Percentiles rank a stretch among this genome's conserved stretches.
phyloP scores from a whole-genome alignment of 2,113 vertebrate species.

The Chionodraco myersi region DNA sequence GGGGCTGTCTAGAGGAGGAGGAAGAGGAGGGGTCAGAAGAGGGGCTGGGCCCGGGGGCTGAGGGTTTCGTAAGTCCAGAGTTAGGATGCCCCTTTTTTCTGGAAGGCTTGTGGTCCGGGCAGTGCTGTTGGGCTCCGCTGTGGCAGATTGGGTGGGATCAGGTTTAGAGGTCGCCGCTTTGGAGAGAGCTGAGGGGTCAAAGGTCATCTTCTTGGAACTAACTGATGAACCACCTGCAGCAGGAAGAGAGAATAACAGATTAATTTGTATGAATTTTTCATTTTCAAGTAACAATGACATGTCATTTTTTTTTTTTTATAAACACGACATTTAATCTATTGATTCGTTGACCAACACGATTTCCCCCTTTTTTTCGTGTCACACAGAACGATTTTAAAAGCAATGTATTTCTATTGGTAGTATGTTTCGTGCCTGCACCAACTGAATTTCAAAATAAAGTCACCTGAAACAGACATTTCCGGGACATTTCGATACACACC shows the following conservation, averaged over 20 bases:
- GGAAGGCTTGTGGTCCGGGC: conserved; percentile 63
- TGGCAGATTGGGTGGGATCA: neutral
- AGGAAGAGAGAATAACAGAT: conserved; percentile 6
- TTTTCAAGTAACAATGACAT: neutral
- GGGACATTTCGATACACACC: too few species aligned
- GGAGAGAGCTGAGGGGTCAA: conserved; percentile 30
- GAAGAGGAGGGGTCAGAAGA: conserved; percentile 44
- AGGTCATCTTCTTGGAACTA: conserved; percentile 21
- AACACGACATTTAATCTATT: too few species aligned
- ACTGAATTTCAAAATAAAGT: too few species aligned
- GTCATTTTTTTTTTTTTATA: too few species aligned
- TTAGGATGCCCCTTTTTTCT: conserved; percentile 45
- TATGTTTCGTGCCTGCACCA: too few species aligned
- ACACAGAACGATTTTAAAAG: too few species aligned
- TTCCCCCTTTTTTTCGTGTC: too few species aligned
- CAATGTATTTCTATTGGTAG: too few species aligned
- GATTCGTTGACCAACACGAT: too few species aligned
- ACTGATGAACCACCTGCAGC: conserved; percentile 68
- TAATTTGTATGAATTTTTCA: neutral
- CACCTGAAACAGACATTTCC: too few species aligned
- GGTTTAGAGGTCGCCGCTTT: conserved; percentile 10
- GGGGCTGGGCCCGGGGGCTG: conserved; percentile 34
- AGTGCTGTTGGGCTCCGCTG: conserved; percentile 23
- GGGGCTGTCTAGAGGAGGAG: conserved; percentile 42
- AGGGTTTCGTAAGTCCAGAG: conserved; percentile 36